Conservation (phyloP, 2,888 invertebrate genomes). For the Argyresthia goedartella region DNA sequence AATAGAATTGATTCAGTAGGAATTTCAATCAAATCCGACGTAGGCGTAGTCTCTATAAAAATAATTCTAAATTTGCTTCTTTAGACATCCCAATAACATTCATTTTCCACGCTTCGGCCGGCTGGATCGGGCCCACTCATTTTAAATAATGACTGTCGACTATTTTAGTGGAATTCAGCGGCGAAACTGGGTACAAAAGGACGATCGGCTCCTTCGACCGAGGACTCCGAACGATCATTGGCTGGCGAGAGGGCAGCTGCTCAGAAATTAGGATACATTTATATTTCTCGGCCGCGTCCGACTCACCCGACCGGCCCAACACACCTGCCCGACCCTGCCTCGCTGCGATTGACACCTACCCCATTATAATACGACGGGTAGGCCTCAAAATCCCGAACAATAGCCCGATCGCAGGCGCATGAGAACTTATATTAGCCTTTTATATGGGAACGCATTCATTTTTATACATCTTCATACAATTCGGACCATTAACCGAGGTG, state of each 20-base stretch:
- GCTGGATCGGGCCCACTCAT: conserved; percentile 6
- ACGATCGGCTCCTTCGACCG: conserved; percentile 24
- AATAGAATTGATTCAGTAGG: background rate
- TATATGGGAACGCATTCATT: conserved; percentile 57
- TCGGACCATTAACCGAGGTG: conserved; percentile 63
- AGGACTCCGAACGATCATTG: conserved; percentile 40
- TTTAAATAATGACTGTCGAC: conserved; percentile 25
- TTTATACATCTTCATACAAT: conserved; percentile 60
- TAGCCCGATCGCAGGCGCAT: conserved; percentile 56
- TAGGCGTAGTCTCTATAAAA: background rate
- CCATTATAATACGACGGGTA: conserved; percentile 50
- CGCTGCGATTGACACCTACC: conserved; percentile 65
- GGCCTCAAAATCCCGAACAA: conserved; percentile 48
- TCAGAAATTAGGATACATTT: conserved; percentile 61
- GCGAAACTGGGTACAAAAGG: conserved; percentile 32
- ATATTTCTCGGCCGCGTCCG: conserved; percentile 37
- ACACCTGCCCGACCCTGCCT: conserved; percentile 46
- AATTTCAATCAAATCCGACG: background rate
- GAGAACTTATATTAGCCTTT: conserved; percentile 66
- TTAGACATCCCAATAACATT: background rate
- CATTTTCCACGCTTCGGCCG: conserved; percentile 1
- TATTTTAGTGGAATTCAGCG: conserved; percentile 47
- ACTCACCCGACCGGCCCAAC: conserved; percentile 17
- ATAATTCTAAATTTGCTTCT: background rate
- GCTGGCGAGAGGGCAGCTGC: conserved; percentile 65